Evolutionary conservation across 2,113 vertebrate genomes (phyloP).

Genomic region (Limnothrissa miodon): DNA sequence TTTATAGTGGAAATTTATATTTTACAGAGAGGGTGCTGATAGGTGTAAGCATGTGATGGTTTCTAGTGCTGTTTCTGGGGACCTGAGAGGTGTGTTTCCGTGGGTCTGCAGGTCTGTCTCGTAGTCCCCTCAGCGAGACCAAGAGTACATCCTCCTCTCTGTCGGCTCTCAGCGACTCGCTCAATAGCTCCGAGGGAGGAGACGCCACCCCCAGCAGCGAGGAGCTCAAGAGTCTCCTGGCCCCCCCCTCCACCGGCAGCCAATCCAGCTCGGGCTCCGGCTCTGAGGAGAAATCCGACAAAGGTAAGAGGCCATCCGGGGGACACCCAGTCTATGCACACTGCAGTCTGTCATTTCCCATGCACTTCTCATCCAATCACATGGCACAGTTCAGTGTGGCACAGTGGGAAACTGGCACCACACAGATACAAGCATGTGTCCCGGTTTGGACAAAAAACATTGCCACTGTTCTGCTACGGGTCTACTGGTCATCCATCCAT

Average conservation of each 20-base stretch:
- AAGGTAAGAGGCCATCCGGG: constrained; percentile 74
- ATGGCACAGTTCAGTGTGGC: too few species aligned
- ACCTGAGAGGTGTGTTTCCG: background rate
- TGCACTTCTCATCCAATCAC: too few species aligned
- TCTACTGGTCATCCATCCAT: too few species aligned
- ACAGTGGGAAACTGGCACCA: background rate
- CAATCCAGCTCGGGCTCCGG: constrained; percentile 84
- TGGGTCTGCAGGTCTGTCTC: constrained; percentile 70
- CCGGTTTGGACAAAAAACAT: too few species aligned
- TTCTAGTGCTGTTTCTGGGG: background rate
- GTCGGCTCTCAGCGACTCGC: constrained; percentile 94
- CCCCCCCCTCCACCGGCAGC: constrained; percentile 85
- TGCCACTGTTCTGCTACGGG: background rate
- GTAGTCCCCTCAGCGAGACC: constrained; percentile 86
- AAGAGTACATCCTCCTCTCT: constrained; percentile 91
- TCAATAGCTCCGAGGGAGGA: constrained; percentile 91
- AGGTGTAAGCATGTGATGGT: background rate
- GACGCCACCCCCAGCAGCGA: constrained; percentile 83
- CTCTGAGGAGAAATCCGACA: constrained; percentile 92
- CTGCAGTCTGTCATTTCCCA: too few species aligned
- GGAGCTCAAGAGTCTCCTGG: constrained; percentile 84
- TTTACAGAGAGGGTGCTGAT: too few species aligned
- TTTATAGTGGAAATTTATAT: too few species aligned
- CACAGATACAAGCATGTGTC: too few species aligned
- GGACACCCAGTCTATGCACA: background rate